These are phyloP conservation scores for Podarcis muralis DNA, from an alignment of 2,113 vertebrate species.

Conservation along the genomic window DNA sequence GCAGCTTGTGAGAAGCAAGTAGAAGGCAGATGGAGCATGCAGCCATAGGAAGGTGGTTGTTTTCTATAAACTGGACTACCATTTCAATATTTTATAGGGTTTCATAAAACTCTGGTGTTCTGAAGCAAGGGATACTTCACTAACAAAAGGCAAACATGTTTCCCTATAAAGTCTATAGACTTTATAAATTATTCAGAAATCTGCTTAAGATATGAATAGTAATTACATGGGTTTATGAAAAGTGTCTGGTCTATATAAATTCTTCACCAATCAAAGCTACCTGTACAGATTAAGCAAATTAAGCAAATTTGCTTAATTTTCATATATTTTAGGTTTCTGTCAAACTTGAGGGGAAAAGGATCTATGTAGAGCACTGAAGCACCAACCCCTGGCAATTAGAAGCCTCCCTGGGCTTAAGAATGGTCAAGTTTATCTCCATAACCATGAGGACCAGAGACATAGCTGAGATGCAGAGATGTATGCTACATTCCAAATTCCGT, in stretches of 20 bases:
- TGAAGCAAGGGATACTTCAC: not conserved
- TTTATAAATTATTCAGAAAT: not conserved
- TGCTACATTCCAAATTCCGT: not conserved
- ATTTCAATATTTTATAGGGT: not conserved
- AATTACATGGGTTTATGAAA: not conserved
- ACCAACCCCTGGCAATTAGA: not conserved
- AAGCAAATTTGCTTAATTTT: not conserved
- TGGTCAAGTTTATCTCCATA: not conserved
- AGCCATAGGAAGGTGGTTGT: not conserved
- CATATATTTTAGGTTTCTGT: not conserved
- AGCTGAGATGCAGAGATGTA: not conserved
- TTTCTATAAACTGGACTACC: not conserved
- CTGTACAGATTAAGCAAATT: not conserved
- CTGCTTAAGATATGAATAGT: not conserved
- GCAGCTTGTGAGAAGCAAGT: no score
- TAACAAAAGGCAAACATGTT: not conserved
- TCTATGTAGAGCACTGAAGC: not conserved
- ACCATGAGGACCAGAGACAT: not conserved
- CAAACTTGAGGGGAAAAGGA: not conserved
- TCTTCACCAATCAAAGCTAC: not conserved
- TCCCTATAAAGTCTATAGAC: not conserved
- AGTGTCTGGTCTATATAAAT: not conserved
- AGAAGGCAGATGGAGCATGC: not conserved
- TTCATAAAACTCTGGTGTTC: not conserved
- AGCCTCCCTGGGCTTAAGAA: not conserved